Percentiles rank a stretch among this genome's conserved stretches.
phyloP scores from a whole-genome alignment of 2,888 invertebrate species.

The Drosophila mettleri region DNA sequence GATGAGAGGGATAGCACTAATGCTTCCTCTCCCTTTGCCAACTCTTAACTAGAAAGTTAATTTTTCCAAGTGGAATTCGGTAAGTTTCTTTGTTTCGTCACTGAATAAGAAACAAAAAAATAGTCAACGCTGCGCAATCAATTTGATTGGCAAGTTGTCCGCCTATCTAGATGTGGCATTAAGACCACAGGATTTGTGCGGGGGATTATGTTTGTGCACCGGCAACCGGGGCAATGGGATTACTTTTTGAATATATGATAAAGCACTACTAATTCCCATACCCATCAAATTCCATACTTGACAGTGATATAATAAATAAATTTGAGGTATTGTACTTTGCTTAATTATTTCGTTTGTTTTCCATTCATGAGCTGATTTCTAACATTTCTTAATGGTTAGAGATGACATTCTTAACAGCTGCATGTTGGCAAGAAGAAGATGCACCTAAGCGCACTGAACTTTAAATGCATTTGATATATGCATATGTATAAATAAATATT shows the following conservation, averaged over 20 bases:
- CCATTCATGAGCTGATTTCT: neutral
- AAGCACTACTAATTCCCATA: conserved; percentile 23
- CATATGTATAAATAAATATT: neutral
- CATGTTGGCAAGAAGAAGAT: neutral
- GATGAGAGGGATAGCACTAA: conserved; percentile 30
- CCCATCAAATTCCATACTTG: conserved; percentile 1
- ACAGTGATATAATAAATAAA: conserved; percentile 21
- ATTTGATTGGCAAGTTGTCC: conserved; percentile 77
- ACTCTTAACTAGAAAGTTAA: neutral
- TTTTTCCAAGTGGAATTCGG: conserved; percentile 22
- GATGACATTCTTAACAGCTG: conserved; percentile 4
- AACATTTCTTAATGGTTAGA: neutral
- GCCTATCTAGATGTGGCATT: conserved; percentile 56
- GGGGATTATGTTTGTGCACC: conserved; percentile 54
- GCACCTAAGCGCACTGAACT: neutral
- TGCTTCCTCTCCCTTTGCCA: neutral
- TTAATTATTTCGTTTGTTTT: neutral
- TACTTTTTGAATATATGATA: conserved; percentile 21
- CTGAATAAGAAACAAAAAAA: conserved; percentile 11
- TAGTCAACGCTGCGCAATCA: conserved; percentile 59
- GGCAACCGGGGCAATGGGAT: conserved; percentile 11
- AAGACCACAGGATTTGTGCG: conserved; percentile 51
- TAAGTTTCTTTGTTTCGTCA: conserved; percentile 15
- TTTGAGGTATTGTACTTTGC: conserved; percentile 1
- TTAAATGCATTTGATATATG: neutral